Evolutionary conservation across 2,797 vertebrate species (phyloP), one percentile per base, ranked within the genome.

Genomic region (Chiloscyllium punctatum): DNA sequence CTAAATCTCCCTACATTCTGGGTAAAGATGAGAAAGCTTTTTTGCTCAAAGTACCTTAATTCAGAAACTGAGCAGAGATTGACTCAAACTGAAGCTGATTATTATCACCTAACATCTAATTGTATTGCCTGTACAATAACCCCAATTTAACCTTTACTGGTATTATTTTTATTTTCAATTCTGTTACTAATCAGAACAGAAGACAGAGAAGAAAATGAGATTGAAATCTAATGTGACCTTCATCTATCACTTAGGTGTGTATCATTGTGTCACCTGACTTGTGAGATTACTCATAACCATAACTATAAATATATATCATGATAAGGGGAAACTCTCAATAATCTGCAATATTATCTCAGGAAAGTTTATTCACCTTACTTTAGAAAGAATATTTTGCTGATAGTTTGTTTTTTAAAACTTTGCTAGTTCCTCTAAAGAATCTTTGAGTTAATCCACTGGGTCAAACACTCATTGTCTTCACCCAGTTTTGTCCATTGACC

Each of bases 261-360:
- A 37, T 23, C 90, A 68, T 69, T 69, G 8, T 92, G 90, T 69
- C 90, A 92, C 37, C 66, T 37, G n/a, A 92, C 3, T 42, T 92
- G 18, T 69, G 90, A 92, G 90, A 92, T 92, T 92, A 92, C 9
- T 66, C 48, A 92, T 92, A 37, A 66, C 37, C 42, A 92, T 88
- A 92, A 21, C 21, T 68, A 6, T 25, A 69, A 91, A 42, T 42
- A 69, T 27, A 16, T 42, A 25, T 6, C 21, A n/a, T 30, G n/a
- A 42, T 92, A 92, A 92, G 62, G 4, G 30, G 18, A 62, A 90
- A 62, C 27, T 33, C 27, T 68, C n/a, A 69, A 37, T 42, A 37
- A 69, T 37, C 3, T 37, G 88, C 30, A 91, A n/a, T 62, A n/a
- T 90, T 62, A 33, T 33, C 13, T 27, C 51, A 18, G 18, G 57